phyloP scores from a whole-genome alignment of 1,140 invertebrate species.

The Nixonia krombeini region DNA sequence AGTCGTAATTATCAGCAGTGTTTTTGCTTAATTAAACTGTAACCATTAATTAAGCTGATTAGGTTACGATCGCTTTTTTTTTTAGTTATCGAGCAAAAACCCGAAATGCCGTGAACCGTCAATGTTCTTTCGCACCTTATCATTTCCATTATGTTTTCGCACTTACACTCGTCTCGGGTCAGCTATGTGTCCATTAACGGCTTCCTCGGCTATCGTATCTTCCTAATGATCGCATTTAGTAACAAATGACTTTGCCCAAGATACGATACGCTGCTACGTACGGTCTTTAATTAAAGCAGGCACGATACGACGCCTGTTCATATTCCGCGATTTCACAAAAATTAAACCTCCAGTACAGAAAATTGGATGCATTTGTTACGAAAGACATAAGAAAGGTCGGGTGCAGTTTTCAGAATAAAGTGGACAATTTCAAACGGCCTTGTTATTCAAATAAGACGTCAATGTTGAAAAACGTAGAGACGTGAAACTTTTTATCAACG shows the following conservation, averaged over 20 bases:
- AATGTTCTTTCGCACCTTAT: too few species aligned
- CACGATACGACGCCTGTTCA: slow-evolving; percentile 6
- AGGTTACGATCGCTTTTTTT: too few species aligned
- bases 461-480: neutral
- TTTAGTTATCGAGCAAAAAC: too few species aligned
- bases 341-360: slow-evolving; percentile 2
- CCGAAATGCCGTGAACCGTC: too few species aligned
- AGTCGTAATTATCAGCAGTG: too few species aligned
- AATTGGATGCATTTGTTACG: slow-evolving; percentile 9
- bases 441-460: neutral
- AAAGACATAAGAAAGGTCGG: too few species aligned
- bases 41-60: too few species aligned
- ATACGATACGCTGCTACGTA: neutral
- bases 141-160: slow-evolving; percentile 14
- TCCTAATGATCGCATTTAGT: slow-evolving; percentile 40
- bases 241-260: slow-evolving; percentile 8
- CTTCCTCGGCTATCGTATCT: slow-evolving; percentile 10
- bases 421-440: too few species aligned
- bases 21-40: too few species aligned
- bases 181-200: slow-evolving; percentile 9
- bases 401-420: too few species aligned
- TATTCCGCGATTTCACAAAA: slow-evolving; percentile 16
- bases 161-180: neutral
- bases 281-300: slow-evolving; percentile 12
- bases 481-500: too few species aligned